phyloP scores from a whole-genome alignment of 2,888 invertebrate species.

The Digitonthophagus gazella region DNA sequence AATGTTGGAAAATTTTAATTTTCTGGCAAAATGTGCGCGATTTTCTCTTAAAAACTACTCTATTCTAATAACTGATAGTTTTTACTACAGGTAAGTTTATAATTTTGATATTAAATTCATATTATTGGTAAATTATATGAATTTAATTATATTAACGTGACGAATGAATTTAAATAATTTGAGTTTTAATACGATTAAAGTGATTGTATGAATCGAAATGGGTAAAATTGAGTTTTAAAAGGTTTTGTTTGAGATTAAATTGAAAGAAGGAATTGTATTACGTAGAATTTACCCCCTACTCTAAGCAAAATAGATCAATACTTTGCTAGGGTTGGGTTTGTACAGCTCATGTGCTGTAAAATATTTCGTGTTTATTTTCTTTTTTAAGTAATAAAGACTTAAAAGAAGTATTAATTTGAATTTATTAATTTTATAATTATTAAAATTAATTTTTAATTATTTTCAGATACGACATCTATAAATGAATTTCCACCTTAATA shows the following conservation, averaged over 20 bases:
- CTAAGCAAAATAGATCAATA: background rate
- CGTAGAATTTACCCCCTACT: background rate
- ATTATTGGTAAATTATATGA: background rate
- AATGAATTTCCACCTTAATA: background rate
- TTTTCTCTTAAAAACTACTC: constrained; percentile 27
- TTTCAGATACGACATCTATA: constrained; percentile 6
- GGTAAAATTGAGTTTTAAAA: no score
- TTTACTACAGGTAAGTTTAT: constrained; percentile 24
- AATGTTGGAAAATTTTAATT: constrained; percentile 35
- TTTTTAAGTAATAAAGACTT: background rate
- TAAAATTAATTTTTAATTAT: no score
- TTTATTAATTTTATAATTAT: no score
- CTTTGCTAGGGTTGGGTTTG: background rate
- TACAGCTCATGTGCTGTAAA: background rate
- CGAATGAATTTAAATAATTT: background rate
- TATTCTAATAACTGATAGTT: constrained; percentile 18
- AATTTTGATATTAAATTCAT: background rate
- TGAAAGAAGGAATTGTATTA: background rate
- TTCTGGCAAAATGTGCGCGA: constrained; percentile 34
- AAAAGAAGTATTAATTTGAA: no score
- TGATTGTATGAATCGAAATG: no score
- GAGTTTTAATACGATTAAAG: background rate
- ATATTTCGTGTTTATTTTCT: background rate
- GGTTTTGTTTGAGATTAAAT: background rate
- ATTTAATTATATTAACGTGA: constrained; percentile 2